Base-by-base conservation (phyloP, 1,140 invertebrate genomes). In the Whitmania pigra region DNA sequence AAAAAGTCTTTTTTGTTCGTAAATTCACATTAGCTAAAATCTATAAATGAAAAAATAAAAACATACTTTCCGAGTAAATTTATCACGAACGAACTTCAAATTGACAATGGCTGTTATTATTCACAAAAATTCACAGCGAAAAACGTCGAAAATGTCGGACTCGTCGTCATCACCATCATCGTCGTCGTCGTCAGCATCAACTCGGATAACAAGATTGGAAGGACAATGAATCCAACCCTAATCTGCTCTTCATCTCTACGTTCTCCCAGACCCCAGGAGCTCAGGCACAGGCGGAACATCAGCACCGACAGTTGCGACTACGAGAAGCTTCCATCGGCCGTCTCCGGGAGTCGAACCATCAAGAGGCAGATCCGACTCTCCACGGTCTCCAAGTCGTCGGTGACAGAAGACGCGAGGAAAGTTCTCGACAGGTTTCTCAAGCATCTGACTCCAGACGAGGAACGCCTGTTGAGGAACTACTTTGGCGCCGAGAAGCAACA, bases 261-360 rank as follows among this genome's bases (percentile, higher is more conserved):
- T 18, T 29, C 29, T 36, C 4, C 29, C 13, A 40, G 22, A 68
- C 40, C 67, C n/a, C 29, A 40, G 40, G 31, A 68, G 36, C 29
- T 25, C 29, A 63, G 57, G 22, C 57, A 27, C 15, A 63, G 22
- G 18, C 5, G 20, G 27, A 29, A 68, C 29, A 36, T 25, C 31
- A 68, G 67, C 67, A 68, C 29, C 67, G 67, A 68, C 67, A 68
- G 67, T 20, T 29, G 67, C 22, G 67, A 68, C 67, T 68, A 68
- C 31, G 67, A 68, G 40, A 36, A 29, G 18, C 67, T 40, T 0
- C 67, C 67, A 7, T 18, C 40, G 67, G 67, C 36, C 29, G 67
- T 25, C 6, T 40, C 22, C 29, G 27, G 40, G 29, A 7, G 11
- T 68, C 67, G 67, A 22, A 29, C 20, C 20, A 17, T 20, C 20